These are phyloP conservation scores for Aphrophora alni DNA, from an alignment of 2,888 invertebrate species.

Conservation along the genomic window DNA sequence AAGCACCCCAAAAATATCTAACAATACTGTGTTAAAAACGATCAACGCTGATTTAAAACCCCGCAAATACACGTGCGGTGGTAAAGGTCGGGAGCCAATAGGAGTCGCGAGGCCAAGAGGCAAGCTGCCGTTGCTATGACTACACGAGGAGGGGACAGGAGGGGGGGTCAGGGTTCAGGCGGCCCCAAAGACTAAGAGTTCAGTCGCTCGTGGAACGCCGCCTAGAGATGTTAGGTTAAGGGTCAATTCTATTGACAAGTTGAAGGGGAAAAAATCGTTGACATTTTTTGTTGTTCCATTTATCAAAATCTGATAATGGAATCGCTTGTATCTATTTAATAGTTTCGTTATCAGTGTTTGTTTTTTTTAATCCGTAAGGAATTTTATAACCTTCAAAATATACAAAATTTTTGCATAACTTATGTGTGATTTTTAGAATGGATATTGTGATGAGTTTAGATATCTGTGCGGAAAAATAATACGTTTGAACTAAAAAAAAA, in stretches of 20 bases:
- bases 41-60: slow-evolving; percentile 38
- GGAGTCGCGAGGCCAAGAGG: slow-evolving; percentile 46
- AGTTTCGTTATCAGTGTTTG: background rate
- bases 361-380: too few species aligned
- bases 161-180: slow-evolving; percentile 47
- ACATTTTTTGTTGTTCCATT: background rate
- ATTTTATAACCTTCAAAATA: background rate
- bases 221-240: slow-evolving; percentile 35
- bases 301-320: background rate
- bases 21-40: slow-evolving; percentile 23
- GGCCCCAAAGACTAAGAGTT: slow-evolving; percentile 43
- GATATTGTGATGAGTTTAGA: too few species aligned
- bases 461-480: too few species aligned
- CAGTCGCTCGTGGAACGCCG: slow-evolving; percentile 40
- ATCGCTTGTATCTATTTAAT: background rate
- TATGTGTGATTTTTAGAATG: background rate
- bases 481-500: too few species aligned
- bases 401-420: background rate
- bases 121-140: slow-evolving; percentile 43
- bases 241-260: background rate
- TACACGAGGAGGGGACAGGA: slow-evolving; percentile 42
- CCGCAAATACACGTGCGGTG: slow-evolving; percentile 35
- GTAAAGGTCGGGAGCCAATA: slow-evolving; percentile 50
- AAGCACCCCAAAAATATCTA: slow-evolving; percentile 21
- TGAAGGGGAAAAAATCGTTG: too few species aligned